A percentile compares a stretch with the other conserved stretches of the same genome.
Conservation (phyloP, 2,888 invertebrate genomes). For the Habroteleia sp. region DNA sequence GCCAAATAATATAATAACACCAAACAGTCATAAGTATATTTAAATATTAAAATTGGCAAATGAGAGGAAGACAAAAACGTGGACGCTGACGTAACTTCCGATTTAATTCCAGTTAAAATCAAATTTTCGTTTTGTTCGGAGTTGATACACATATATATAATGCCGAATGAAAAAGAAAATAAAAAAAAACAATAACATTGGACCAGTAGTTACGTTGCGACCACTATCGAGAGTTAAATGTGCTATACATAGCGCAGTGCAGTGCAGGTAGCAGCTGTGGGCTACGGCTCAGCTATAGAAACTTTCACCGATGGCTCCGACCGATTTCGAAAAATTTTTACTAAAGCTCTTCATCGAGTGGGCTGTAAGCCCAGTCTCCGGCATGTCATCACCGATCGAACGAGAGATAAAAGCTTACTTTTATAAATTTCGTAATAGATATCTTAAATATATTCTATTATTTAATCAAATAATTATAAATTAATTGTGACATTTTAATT, state of each 20-base stretch:
- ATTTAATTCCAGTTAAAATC: slow-evolving; percentile 36
- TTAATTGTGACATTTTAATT: too few relatives aligned
- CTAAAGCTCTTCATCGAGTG: slow-evolving; percentile 70
- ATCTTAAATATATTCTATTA: too few relatives aligned
- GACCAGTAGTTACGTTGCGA: slow-evolving; percentile 74
- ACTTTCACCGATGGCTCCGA: slow-evolving; percentile 71
- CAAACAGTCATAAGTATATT: slow-evolving; percentile 74
- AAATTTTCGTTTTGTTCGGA: background rate
- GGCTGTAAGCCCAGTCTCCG: slow-evolving; percentile 71
- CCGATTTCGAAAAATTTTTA: slow-evolving; percentile 42
- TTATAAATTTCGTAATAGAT: too few relatives aligned
- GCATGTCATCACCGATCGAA: slow-evolving; percentile 17
- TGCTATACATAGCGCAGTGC: slow-evolving; percentile 80
- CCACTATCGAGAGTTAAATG: slow-evolving; percentile 72
- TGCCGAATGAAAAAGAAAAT: too few relatives aligned
- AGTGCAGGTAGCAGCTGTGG: slow-evolving; percentile 80
- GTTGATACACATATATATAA: background rate
- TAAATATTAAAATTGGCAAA: slow-evolving; percentile 76
- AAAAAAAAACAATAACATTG: background rate
- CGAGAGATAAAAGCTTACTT: background rate
- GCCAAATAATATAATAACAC: slow-evolving; percentile 76
- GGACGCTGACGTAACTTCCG: slow-evolving; percentile 74
- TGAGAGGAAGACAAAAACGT: slow-evolving; percentile 72
- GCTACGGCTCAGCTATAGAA: slow-evolving; percentile 79
- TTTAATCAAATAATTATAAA: too few relatives aligned